Percentiles rank a stretch among this genome's conserved stretches.
Conservation (phyloP, 2,797 vertebrate species). For the Gymnoscopelus microlampas region DNA sequence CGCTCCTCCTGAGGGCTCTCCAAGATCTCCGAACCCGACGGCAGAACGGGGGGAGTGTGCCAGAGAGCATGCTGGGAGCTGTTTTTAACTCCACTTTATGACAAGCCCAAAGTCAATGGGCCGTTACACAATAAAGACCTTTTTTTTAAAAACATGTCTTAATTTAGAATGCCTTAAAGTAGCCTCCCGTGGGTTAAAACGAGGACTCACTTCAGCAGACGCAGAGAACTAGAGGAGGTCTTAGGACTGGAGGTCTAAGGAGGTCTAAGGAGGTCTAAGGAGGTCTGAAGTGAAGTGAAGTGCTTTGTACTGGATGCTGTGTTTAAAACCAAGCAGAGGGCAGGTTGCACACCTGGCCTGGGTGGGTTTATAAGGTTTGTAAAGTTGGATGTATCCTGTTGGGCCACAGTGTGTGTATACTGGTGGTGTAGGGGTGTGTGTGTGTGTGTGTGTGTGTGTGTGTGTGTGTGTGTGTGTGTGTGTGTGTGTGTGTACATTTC, state of each 20-base stretch:
- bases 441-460: neutral
- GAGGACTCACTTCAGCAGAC: constrained; percentile 4
- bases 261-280: neutral
- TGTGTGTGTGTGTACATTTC: neutral
- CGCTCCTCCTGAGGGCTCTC: neutral
- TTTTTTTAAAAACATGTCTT: constrained; percentile 6
- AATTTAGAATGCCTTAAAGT: constrained; percentile 17
- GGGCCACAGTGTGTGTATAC: constrained; percentile 43
- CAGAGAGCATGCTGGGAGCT: constrained; percentile 4
- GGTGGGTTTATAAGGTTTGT: constrained; percentile 64
- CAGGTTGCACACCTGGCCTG: constrained; percentile 65
- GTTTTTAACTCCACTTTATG: constrained; percentile 24
- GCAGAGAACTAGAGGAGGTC: constrained; percentile 12
- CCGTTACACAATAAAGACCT: constrained; percentile 23
- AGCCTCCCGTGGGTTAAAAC: constrained; percentile 32
- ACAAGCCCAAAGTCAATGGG: constrained; percentile 8
- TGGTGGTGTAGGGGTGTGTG: constrained; percentile 15
- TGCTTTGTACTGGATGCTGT: constrained; percentile 38
- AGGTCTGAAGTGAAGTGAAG: constrained; percentile 32
- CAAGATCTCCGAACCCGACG: constrained; percentile 21
- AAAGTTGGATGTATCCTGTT: constrained; percentile 65
- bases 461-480: constrained; percentile 12
- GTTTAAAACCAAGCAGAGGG: constrained; percentile 49
- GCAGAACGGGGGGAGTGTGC: constrained; percentile 24
- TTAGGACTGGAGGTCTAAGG: constrained; percentile 4